These are phyloP conservation scores for Oryzias melastigma DNA, from an alignment of 2,113 vertebrate genomes.

Conservation along the genomic window DNA sequence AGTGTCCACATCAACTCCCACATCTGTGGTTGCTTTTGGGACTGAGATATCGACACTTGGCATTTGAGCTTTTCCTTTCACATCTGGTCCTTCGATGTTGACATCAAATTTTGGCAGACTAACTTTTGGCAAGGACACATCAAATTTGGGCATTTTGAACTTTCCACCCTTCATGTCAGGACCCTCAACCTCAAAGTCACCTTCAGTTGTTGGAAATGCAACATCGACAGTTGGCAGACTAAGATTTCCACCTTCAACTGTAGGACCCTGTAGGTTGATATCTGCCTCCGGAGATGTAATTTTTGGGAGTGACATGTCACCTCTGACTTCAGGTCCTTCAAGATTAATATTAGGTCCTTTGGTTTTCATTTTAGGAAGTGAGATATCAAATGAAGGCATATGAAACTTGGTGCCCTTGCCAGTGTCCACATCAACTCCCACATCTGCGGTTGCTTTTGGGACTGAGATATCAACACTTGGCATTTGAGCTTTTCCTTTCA, in stretches of 20 bases:
- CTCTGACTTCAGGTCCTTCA: slow-evolving; percentile 17
- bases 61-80: slow-evolving; percentile 38
- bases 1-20: slow-evolving; percentile 42
- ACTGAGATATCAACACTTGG: slow-evolving; percentile 42
- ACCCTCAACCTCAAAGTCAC: slow-evolving; percentile 18
- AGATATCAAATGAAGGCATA: slow-evolving; percentile 44
- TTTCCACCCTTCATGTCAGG: slow-evolving; percentile 33
- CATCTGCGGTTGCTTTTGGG: slow-evolving; percentile 15
- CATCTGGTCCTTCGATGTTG: slow-evolving; percentile 30
- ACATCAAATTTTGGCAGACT: slow-evolving; percentile 19
- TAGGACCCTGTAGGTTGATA: slow-evolving; percentile 25
- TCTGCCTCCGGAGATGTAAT: slow-evolving; percentile 32
- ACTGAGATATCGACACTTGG: slow-evolving; percentile 78
- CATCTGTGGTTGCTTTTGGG: slow-evolving; percentile 80
- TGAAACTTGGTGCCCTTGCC: slow-evolving; percentile 49
- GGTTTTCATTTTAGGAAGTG: slow-evolving; percentile 48
- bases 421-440: slow-evolving; percentile 5
- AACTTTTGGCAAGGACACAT: slow-evolving; percentile 31
- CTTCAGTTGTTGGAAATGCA: slow-evolving; percentile 22
- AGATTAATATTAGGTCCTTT: slow-evolving; percentile 24
- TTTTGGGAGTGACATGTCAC: slow-evolving; percentile 62
- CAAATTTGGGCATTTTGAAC: slow-evolving; percentile 4
- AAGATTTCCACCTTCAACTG: slow-evolving; percentile 47
- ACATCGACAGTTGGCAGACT: slow-evolving; percentile 46
- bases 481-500: slow-evolving; percentile 24